Evolutionary conservation across 1,140 invertebrate species (phyloP).

Genomic region (Nebria ingens): DNA sequence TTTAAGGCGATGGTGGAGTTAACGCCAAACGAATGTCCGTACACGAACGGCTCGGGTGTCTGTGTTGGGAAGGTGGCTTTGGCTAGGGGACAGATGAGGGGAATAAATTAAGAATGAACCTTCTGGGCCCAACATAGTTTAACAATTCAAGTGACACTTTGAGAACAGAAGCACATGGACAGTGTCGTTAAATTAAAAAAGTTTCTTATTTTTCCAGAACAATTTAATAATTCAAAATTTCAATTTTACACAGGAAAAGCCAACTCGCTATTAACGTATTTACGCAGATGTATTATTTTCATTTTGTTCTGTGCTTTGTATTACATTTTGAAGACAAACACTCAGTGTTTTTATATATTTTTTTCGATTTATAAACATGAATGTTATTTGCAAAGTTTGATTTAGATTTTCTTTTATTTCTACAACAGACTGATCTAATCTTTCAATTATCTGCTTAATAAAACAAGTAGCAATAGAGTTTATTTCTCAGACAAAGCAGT

Average conservation of each 20-base stretch:
- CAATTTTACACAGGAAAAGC: background rate
- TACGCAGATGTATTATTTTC: background rate
- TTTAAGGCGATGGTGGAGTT: background rate
- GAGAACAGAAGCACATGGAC: background rate
- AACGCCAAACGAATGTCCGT: background rate
- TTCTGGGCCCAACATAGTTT: background rate
- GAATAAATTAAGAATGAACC: constrained; percentile 9
- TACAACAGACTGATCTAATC: no score
- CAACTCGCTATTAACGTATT: background rate
- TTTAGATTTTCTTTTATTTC: no score
- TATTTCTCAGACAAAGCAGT: background rate
- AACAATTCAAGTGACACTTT: constrained; percentile 8
- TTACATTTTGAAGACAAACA: no score
- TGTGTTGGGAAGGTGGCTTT: background rate
- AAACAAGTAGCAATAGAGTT: no score
- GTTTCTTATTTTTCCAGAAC: background rate
- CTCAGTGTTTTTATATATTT: no score
- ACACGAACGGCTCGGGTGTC: background rate
- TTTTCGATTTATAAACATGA: no score
- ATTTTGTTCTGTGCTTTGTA: no score
- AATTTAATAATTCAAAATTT: constrained; percentile 7
- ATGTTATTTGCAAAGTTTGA: no score
- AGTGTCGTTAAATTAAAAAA: constrained; percentile 7
- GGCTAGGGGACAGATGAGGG: background rate
- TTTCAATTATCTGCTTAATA: no score